Conservation (phyloP, 2,797 vertebrate genomes). For the Manis pentadactyla region DNA sequence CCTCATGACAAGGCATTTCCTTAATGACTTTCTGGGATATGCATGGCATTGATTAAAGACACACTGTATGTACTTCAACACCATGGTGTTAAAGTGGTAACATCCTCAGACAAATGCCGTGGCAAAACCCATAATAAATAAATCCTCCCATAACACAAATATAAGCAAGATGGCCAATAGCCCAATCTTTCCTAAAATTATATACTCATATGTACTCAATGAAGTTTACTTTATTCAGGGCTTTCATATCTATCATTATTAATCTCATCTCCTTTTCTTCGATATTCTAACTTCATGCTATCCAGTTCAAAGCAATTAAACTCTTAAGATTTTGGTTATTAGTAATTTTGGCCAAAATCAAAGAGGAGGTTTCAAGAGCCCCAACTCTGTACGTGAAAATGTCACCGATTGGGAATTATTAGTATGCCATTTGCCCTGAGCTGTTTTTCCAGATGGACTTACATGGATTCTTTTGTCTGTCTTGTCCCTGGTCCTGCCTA, state of each 20-base stretch:
- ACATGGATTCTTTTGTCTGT: neutral
- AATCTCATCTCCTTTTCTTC: neutral
- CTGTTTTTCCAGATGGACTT: neutral
- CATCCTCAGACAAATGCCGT: neutral
- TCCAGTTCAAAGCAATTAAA: neutral
- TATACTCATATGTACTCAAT: neutral
- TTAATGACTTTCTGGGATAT: slow-evolving; percentile 61
- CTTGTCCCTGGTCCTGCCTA: neutral
- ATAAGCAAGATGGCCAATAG: neutral
- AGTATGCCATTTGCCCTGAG: neutral
- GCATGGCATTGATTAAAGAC: slow-evolving; percentile 74
- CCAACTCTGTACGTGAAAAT: neutral
- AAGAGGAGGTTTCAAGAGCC: neutral
- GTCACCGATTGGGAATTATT: neutral
- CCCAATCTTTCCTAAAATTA: neutral
- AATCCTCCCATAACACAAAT: neutral
- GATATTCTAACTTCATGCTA: neutral
- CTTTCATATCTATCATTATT: neutral
- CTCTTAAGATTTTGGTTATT: neutral
- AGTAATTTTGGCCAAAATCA: neutral
- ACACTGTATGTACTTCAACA: slow-evolving; percentile 68
- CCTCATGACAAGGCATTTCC: slow-evolving; percentile 72
- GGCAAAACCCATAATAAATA: slow-evolving; percentile 75
- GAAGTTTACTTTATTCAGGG: neutral
- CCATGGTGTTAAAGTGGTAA: neutral